Conservation (phyloP, 2,113 vertebrate genomes). For the Pelecanoides urinatrix region DNA sequence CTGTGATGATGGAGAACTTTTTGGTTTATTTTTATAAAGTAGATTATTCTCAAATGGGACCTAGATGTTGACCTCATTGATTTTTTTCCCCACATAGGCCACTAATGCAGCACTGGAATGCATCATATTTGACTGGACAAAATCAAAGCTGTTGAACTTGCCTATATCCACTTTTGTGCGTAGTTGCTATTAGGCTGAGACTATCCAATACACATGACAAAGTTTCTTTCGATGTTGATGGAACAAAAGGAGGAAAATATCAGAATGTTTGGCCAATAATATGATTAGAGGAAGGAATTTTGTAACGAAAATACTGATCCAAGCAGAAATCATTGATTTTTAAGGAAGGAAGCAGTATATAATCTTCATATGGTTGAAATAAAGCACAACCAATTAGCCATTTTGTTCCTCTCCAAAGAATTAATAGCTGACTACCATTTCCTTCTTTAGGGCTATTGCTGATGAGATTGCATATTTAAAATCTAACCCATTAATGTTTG, state of each 20-base stretch:
- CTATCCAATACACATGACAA: background rate
- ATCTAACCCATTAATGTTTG: background rate
- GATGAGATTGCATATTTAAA: background rate
- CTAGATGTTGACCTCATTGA: constrained; percentile 19
- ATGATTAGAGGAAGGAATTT: background rate
- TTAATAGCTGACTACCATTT: background rate
- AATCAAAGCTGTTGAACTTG: constrained; percentile 23
- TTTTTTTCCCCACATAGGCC: background rate
- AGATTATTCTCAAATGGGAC: constrained; percentile 34
- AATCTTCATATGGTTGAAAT: background rate
- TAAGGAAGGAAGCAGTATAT: background rate
- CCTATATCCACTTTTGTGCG: background rate
- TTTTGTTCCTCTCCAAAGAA: background rate
- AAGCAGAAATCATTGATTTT: background rate
- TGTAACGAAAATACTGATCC: background rate
- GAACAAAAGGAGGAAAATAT: background rate
- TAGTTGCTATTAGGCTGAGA: background rate
- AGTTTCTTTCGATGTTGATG: background rate
- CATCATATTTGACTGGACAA: constrained; percentile 20
- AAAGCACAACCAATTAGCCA: background rate
- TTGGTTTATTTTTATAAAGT: constrained; percentile 38
- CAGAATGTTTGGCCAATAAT: background rate
- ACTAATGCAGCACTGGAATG: constrained; percentile 8
- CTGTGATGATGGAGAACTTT: background rate
- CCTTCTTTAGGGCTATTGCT: background rate